Conservation (phyloP, 2,113 vertebrate species). For the Archilochus colubris region DNA sequence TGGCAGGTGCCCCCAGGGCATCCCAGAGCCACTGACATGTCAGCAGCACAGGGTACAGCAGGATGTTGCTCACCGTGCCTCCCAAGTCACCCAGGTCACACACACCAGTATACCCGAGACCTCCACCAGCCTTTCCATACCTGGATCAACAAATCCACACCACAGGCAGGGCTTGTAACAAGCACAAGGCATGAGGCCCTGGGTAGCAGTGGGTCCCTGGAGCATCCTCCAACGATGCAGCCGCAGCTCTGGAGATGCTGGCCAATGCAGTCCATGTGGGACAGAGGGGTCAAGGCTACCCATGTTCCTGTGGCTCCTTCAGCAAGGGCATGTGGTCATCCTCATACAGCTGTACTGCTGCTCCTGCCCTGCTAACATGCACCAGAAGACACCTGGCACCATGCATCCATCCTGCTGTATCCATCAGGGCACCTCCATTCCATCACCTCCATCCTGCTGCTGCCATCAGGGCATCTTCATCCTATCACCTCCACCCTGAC, state of each 20-base stretch:
- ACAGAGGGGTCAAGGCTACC: background rate
- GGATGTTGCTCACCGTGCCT: too few relatives aligned
- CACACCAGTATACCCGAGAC: background rate
- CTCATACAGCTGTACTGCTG: background rate
- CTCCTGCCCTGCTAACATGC: background rate
- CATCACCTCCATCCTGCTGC: background rate
- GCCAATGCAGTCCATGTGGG: rapidly evolving
- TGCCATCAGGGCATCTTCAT: background rate
- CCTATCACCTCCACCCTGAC: background rate
- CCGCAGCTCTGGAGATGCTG: background rate
- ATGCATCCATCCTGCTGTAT: rapidly evolving
- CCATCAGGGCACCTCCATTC: background rate
- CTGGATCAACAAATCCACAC: background rate
- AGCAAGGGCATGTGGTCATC: background rate
- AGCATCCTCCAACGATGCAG: background rate
- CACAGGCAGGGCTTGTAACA: background rate
- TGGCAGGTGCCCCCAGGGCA: background rate
- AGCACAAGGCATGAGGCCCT: rapidly evolving
- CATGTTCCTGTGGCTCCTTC: background rate
- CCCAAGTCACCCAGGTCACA: too few relatives aligned
- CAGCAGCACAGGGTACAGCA: background rate
- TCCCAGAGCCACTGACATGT: background rate
- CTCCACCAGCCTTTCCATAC: background rate
- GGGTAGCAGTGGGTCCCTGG: background rate
- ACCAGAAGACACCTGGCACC: rapidly evolving